These are phyloP conservation scores for Chiloscyllium plagiosum DNA, from an alignment of 2,113 vertebrate species.

Conservation along the genomic window DNA sequence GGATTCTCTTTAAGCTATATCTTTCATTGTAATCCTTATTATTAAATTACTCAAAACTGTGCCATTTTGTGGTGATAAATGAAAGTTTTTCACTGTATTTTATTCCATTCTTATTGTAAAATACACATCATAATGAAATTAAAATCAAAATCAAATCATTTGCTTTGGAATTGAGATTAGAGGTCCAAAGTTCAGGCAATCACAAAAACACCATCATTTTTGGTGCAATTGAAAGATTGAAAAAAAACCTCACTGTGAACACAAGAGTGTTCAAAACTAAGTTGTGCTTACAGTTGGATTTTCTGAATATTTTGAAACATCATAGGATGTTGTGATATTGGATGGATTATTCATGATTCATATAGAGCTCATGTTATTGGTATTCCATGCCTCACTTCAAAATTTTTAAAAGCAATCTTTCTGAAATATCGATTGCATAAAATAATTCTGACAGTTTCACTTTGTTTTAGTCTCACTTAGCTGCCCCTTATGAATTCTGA, in stretches of 20 bases:
- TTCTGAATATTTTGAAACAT: neutral
- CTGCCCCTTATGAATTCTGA: too few species aligned
- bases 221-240: neutral
- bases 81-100: too few species aligned
- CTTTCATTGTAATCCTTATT: too few species aligned
- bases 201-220: neutral
- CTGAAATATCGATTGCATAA: neutral
- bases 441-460: neutral
- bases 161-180: neutral
- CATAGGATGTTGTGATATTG: neutral
- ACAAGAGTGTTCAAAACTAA: neutral
- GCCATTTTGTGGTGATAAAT: too few species aligned
- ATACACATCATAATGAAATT: too few species aligned
- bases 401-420: neutral
- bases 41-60: too few species aligned
- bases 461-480: neutral
- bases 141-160: too few species aligned
- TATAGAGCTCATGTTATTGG: neutral
- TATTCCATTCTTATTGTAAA: too few species aligned
- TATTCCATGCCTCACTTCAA: neutral
- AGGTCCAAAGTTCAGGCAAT: neutral
- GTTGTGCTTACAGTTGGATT: neutral
- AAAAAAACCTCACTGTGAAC: neutral
- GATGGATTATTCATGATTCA: neutral
- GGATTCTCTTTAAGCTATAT: too few species aligned